Evolutionary conservation across 1,140 invertebrate species (phyloP), one percentile per base, ranked within the genome.

Genomic region (Telenomus remus): DNA sequence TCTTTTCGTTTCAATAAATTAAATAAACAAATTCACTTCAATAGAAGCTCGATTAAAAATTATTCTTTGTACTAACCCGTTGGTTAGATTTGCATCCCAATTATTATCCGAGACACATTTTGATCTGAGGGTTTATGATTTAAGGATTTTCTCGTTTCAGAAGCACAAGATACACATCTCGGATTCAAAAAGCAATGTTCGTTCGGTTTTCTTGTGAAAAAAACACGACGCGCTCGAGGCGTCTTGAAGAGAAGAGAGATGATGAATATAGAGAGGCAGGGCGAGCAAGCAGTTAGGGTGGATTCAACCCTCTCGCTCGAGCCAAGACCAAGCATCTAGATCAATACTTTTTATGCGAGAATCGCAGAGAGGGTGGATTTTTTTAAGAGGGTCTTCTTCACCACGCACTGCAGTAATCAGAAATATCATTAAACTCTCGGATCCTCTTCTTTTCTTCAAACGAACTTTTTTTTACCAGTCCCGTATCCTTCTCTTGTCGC

Each of bases 381-480:
- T 59, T 79, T 74, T 66, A 76, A 78, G 72, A 81, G 78, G 74
- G 76, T 39, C 37, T 9, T 76, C 70, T 80, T 74, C 74, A 78
- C 75, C 80, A 78, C 79, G 80, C 77, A 74, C 71, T 57, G 55
- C 73, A 80, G 85, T 87, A 87, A 87, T 87, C 84, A 87, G 85
- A 84, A 87, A 87, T 87, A 87, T 87, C 85, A 87, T 87, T 87
- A 87, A 87, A 86, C 84, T 85, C 85, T 86, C 81, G 81, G 80
- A 80, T 85, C 68, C 75, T 83, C 81, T 77, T 80, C 70, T 47
- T 63, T 70, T 49, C 61, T 65, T 78, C 63, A 57, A 66, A 63
- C 72, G 47, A 73, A 72, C 63, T 61, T 70, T 49, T 33, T 13
- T 51, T 37, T 55, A 35, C 13, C 4, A 7, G 39, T 27, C 10